Evolutionary conservation across 2,797 vertebrate genomes (phyloP).

Genomic region (Varecia variegata): DNA sequence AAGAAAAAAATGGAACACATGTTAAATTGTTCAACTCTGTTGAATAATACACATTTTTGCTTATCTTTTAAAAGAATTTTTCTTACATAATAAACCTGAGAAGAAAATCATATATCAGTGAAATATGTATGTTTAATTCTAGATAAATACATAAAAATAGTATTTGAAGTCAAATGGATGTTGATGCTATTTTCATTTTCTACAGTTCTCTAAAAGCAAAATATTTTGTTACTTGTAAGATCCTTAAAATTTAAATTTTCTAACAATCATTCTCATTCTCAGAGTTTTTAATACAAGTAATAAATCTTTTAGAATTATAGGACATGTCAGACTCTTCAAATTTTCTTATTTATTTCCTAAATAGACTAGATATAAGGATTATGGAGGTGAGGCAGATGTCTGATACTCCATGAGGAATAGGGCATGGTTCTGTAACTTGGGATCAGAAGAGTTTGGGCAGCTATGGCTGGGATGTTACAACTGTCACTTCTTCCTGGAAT

Average conservation of each 20-base stretch:
- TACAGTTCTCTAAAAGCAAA: slow-evolving; percentile 18
- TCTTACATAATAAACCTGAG: background rate
- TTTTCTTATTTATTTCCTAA: slow-evolving; percentile 26
- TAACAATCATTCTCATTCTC: background rate
- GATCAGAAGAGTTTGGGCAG: background rate
- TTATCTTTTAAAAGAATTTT: background rate
- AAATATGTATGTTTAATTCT: background rate
- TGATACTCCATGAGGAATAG: background rate
- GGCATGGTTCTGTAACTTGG: background rate
- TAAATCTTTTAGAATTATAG: slow-evolving; percentile 6
- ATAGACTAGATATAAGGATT: background rate
- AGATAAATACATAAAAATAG: background rate
- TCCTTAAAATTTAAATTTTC: slow-evolving; percentile 37
- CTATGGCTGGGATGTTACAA: background rate
- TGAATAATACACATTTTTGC: background rate
- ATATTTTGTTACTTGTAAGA: slow-evolving; percentile 7
- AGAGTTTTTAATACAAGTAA: slow-evolving; percentile 11
- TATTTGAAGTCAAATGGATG: slow-evolving; percentile 13
- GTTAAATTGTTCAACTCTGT: background rate
- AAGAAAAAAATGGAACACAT: background rate
- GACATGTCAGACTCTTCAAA: background rate
- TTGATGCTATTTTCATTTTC: slow-evolving; percentile 48
- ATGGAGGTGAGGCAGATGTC: background rate
- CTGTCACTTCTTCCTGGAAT: background rate
- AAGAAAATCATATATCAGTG: background rate